Percentiles rank a stretch among this genome's conserved stretches.
Conservation (phyloP, 2,113 vertebrate genomes). For the Nothoprocta perdicaria region DNA sequence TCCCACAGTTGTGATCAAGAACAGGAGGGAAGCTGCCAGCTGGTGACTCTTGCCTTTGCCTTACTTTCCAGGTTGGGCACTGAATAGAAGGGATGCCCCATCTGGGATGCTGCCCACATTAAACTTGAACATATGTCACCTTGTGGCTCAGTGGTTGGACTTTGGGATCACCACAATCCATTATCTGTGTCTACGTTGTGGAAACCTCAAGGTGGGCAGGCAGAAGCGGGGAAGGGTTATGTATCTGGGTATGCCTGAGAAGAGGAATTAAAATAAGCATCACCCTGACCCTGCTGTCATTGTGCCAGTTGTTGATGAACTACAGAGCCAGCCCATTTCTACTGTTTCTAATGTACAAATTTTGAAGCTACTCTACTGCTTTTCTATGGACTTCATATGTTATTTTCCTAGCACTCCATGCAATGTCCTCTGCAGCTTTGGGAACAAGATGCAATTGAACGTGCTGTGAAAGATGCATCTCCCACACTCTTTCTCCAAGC, state of each 20-base stretch:
- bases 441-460: neutral
- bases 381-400: neutral
- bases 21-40: neutral
- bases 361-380: neutral
- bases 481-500: neutral
- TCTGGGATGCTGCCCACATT: neutral
- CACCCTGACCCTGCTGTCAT: neutral
- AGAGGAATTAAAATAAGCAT: neutral
- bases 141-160: neutral
- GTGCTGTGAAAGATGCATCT: neutral
- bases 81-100: neutral
- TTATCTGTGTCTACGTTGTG: neutral
- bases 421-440: neutral
- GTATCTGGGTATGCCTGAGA: neutral
- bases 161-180: neutral
- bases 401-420: neutral
- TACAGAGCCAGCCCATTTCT: neutral
- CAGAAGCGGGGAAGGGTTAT: rapidly evolving
- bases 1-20: neutral
- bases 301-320: neutral
- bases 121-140: neutral
- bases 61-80: neutral
- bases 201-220: neutral
- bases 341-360: neutral
- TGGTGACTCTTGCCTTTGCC: neutral